Conservation (phyloP, 64 coral and sea anemone species). For the Pocillopora verrucosa region DNA sequence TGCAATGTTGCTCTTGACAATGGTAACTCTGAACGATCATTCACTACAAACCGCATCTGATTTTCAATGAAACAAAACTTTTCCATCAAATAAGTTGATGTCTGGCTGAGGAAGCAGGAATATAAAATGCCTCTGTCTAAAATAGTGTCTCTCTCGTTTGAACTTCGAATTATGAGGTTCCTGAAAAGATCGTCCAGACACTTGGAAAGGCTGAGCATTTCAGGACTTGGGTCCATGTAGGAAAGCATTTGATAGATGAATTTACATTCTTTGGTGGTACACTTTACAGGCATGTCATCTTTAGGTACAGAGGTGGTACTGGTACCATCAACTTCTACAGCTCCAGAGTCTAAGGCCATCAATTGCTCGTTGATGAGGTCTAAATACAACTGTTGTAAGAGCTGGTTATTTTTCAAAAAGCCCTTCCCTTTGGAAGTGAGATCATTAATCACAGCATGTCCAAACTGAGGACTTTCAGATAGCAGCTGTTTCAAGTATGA, state of each 20-base stretch:
- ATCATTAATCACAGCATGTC: constrained; percentile 59
- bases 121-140: constrained; percentile 81
- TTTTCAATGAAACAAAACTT: constrained; percentile 91
- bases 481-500: constrained; percentile 55
- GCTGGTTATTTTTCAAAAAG: constrained; percentile 76
- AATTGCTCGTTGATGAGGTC: constrained; percentile 60
- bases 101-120: constrained; percentile 66
- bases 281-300: neutral
- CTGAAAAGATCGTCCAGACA: constrained; percentile 62
- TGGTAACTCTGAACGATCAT: neutral
- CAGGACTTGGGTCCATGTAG: constrained; percentile 67
- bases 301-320: neutral
- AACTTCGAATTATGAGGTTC: constrained; percentile 59
- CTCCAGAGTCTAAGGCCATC: constrained; percentile 24
- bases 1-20: neutral
- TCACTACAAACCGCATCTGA: constrained; percentile 34
- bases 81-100: constrained; percentile 65
- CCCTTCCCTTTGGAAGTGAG: constrained; percentile 65
- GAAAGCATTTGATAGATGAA: constrained; percentile 70
- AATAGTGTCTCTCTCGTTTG: constrained; percentile 9
- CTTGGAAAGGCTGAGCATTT: constrained; percentile 61
- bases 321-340: neutral
- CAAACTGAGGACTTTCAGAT: constrained; percentile 60
- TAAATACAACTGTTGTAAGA: constrained; percentile 72
- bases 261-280: neutral